Evolutionary conservation across 2,888 invertebrate genomes (phyloP).

Genomic region (Alviniconcha strummeri): DNA sequence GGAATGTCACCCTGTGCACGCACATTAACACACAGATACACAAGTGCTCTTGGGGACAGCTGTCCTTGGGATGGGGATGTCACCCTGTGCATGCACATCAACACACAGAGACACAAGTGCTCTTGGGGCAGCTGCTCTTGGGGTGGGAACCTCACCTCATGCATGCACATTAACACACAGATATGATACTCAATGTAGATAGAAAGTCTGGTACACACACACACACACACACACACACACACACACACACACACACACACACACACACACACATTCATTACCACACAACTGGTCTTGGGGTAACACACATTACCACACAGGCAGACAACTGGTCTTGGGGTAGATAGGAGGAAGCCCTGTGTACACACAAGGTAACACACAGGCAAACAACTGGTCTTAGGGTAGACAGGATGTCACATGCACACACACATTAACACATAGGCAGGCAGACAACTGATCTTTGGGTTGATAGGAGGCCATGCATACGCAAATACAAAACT

Average conservation of each 20-base stretch:
- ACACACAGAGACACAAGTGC: too few relatives aligned
- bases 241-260: slow-evolving; percentile 17
- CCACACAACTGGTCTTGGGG: neutral
- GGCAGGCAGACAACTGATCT: neutral
- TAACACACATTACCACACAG: slow-evolving; percentile 45
- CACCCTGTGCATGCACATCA: too few relatives aligned
- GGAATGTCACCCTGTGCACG: too few relatives aligned
- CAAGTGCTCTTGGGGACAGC: too few relatives aligned
- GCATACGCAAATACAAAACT: too few relatives aligned
- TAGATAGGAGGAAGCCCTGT: neutral
- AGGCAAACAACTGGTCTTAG: neutral
- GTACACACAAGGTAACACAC: slow-evolving; percentile 45
- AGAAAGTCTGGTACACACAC: neutral
- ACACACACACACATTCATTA: slow-evolving; percentile 24
- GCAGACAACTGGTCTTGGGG: neutral
- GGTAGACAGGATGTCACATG: neutral
- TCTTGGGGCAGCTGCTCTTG: too few relatives aligned
- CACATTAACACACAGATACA: too few relatives aligned
- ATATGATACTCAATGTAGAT: too few relatives aligned
- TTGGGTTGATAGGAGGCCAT: neutral
- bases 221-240: slow-evolving; percentile 30
- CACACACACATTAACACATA: slow-evolving; percentile 1
- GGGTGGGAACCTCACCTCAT: too few relatives aligned
- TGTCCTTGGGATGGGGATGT: too few relatives aligned
- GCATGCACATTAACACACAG: too few relatives aligned